phyloP scores from a whole-genome alignment of 37 sponge, comb jelly and placozoan genomes.

The Haliclona indistincta region DNA sequence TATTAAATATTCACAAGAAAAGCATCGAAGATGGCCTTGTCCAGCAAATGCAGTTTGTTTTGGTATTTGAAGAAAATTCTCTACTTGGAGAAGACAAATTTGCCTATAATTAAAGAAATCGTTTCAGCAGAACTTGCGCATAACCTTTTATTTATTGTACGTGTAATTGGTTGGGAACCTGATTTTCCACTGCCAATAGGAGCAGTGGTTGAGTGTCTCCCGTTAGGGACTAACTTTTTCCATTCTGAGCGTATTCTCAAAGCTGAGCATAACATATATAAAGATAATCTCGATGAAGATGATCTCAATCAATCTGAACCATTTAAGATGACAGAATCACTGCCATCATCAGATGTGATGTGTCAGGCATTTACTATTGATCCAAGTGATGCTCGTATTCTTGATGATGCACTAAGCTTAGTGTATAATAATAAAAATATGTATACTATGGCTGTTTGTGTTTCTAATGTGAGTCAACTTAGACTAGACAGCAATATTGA shows the following conservation, averaged over 20 bases:
- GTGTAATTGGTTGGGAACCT: conserved; percentile 31
- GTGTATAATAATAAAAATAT: background rate
- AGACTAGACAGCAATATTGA: conserved; percentile 4
- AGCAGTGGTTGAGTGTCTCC: conserved; percentile 43
- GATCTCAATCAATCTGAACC: too few relatives aligned
- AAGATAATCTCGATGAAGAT: background rate
- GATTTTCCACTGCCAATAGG: conserved; percentile 45
- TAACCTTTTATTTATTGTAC: conserved; percentile 50
- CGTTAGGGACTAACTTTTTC: conserved; percentile 26
- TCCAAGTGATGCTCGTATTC: conserved; percentile 46
- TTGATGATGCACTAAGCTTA: conserved; percentile 78
- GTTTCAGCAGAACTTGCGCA: conserved; percentile 40
- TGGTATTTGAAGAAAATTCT: conserved; percentile 13
- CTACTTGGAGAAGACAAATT: background rate
- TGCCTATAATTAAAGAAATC: conserved; percentile 40
- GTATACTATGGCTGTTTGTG: conserved; percentile 65
- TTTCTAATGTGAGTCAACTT: conserved; percentile 43
- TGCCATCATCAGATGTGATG: background rate
- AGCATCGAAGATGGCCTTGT: background rate
- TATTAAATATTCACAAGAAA: background rate
- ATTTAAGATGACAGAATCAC: too few relatives aligned
- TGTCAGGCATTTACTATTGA: conserved; percentile 73
- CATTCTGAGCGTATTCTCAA: conserved; percentile 41
- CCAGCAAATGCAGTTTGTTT: background rate
- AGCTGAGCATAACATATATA: conserved; percentile 25